Conservation (phyloP, 2,888 invertebrate genomes). For the Leptothorax acervorum region DNA sequence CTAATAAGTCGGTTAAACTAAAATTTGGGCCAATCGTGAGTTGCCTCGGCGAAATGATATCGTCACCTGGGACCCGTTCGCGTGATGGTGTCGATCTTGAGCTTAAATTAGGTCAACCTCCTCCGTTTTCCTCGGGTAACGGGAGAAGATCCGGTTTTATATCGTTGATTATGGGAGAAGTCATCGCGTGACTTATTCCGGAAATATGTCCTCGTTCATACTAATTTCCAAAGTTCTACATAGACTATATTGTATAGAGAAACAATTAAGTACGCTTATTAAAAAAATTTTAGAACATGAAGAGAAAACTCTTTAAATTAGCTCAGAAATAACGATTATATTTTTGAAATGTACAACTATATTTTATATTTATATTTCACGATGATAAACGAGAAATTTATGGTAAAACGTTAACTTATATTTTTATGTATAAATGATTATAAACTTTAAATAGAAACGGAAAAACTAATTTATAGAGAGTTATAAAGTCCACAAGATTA, state of each 20-base stretch:
- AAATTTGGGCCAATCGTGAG: conserved; percentile 76
- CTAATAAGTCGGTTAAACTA: conserved; percentile 76
- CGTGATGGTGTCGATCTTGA: conserved; percentile 33
- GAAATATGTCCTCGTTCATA: background rate
- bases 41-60: conserved; percentile 53
- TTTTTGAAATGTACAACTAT: conserved; percentile 1
- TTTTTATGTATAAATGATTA: conserved; percentile 43
- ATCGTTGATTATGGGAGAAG: conserved; percentile 9
- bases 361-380: background rate
- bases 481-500: conserved; percentile 39
- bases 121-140: background rate
- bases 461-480: conserved; percentile 45
- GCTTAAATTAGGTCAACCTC: conserved; percentile 28
- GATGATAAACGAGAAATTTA: conserved; percentile 11
- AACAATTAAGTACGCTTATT: background rate
- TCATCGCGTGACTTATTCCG: conserved; percentile 4
- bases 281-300: background rate
- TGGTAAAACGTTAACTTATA: conserved; percentile 3
- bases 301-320: background rate
- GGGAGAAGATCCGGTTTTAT: background rate
- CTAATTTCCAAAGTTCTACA: background rate
- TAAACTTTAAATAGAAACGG: conserved; percentile 38
- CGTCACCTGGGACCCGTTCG: conserved; percentile 33
- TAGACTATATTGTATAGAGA: background rate
- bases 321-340: background rate